Conservation (phyloP, 2,113 vertebrate genomes). For the Tinamus guttatus region DNA sequence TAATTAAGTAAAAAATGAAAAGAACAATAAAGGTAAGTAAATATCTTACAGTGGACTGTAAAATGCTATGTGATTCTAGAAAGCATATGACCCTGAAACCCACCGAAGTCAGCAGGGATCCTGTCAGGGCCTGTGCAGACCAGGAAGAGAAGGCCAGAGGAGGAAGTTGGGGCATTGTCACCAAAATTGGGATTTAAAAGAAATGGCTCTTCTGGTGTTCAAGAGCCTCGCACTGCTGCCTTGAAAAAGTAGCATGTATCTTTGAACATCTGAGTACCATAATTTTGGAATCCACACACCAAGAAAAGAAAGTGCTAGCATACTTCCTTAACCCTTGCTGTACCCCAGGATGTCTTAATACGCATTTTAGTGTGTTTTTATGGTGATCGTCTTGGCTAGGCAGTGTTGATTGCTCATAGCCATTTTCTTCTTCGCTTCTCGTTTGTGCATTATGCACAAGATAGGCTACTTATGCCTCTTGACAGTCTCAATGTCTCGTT, state of each 20-base stretch:
- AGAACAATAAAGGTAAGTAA: not conserved
- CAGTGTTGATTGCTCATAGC: not conserved
- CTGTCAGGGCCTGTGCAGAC: not conserved
- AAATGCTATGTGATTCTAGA: not conserved
- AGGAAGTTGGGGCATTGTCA: not conserved
- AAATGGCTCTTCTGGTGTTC: not conserved
- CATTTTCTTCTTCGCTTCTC: not conserved
- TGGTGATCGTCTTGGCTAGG: not conserved
- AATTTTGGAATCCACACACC: not conserved
- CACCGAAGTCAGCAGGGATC: not conserved
- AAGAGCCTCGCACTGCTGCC: not conserved
- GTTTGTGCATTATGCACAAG: not conserved
- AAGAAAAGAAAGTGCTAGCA: not conserved
- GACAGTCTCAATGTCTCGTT: not conserved
- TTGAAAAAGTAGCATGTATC: not conserved
- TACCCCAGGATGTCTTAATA: not conserved
- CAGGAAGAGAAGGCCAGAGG: not conserved
- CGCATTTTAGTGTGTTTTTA: not conserved
- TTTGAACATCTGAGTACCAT: not conserved
- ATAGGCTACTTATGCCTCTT: not conserved
- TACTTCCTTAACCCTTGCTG: not conserved
- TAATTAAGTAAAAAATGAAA: conserved; percentile 11
- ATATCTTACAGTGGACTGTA: not conserved
- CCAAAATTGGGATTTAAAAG: not conserved
- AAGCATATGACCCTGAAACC: not conserved